Base-by-base conservation (phyloP, 2,888 invertebrate genomes). In the Sceliomorpha sp. region DNA sequence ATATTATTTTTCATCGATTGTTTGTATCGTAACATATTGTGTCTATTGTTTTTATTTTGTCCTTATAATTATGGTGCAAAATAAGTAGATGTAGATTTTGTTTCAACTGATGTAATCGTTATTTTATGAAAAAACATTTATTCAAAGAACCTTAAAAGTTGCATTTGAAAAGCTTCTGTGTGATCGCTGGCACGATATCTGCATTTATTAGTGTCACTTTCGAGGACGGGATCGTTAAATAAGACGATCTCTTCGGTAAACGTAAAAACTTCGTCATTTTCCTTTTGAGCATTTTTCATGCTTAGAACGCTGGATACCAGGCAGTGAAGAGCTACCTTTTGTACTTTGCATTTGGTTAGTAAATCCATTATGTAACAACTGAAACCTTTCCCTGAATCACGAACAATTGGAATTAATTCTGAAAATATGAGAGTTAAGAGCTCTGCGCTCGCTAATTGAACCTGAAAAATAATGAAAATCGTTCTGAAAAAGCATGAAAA, bases 251-350 rank as follows among this genome's bases (percentile, higher is more conserved):
- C 93, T 82, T 95, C 94, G 0, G 94, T 94, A 75, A 94, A 92
- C 4, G 93, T 92, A 72, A 89, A 89, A 31, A 89, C 89, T 20
- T 89, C 90, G 66, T 90, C 90, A 44, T 77, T 84, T 7, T 88
- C 87, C 27, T 84, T 87, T 50, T 88, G 85, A 0, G 85, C 83
- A 39, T 85, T 87, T 42, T 86, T 88, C 86, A 91, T 90, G 73
- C 91, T 91, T 78, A 93, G 90, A 1, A 96, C 94, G 10, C 94
- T 94, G 1, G 95, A 94, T 44, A 95, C 91, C 12, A 96, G 89
- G 82, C 95, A 94, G 84, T 96, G 95, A 42, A 96, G 89, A 39
- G 95, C 90, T 14, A 95, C 93, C 84, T 96, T 96, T 87, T 96
- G 96, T 40, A 96, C 90, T 88, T 96, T 96, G 80, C 95, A 94